Percentiles rank a stretch among this genome's conserved stretches.
phyloP scores from a whole-genome alignment of 2,113 vertebrate genomes.

The Chionis minor region DNA sequence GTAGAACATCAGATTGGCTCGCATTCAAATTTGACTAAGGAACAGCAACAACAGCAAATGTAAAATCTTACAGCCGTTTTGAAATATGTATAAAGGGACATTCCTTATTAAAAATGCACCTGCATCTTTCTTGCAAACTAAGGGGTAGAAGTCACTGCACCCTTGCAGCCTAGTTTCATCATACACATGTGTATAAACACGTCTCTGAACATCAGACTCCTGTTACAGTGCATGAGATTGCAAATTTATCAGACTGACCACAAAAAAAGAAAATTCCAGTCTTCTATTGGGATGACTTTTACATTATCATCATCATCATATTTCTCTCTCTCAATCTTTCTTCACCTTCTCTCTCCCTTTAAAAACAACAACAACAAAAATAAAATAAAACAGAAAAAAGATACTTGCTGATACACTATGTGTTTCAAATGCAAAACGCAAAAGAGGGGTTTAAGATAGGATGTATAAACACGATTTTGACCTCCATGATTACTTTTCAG shows the following conservation, averaged over 20 bases:
- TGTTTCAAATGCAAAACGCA: background rate
- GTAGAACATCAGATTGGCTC: background rate
- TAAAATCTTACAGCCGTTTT: background rate
- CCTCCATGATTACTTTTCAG: background rate
- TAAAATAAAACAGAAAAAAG: too few relatives aligned
- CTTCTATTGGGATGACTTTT: background rate
- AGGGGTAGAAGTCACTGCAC: background rate
- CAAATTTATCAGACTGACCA: background rate
- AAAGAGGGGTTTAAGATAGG: background rate
- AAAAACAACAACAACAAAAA: background rate
- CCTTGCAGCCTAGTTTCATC: background rate
- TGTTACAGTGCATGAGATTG: conserved; percentile 4
- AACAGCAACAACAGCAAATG: background rate
- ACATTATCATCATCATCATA: background rate
- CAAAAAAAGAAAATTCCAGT: background rate
- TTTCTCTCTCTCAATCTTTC: background rate
- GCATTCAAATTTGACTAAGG: background rate
- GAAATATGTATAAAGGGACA: background rate
- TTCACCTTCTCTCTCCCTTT: background rate
- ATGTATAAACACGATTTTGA: background rate
- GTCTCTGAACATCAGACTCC: background rate
- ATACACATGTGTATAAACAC: background rate
- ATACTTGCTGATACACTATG: background rate
- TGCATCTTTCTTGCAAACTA: background rate
- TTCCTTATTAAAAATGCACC: background rate